Conservation (phyloP, 2,113 vertebrate genomes). For the Mustelus asterias region DNA sequence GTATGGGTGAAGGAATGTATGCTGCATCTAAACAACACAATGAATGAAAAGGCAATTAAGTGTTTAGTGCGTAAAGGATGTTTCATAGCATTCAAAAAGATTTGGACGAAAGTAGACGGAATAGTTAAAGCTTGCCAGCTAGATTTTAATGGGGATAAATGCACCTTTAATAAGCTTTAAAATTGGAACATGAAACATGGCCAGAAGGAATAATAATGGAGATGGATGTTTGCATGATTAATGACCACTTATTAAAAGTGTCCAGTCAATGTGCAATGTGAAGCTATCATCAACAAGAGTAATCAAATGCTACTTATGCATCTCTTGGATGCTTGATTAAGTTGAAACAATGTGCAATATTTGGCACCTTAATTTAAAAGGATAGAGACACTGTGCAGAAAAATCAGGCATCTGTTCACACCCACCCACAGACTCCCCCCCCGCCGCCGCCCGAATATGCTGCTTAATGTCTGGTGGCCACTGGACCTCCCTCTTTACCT, state of each 20-base stretch:
- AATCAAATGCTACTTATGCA: background rate
- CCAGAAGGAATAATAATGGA: background rate
- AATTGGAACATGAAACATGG: background rate
- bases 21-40: background rate
- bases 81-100: background rate
- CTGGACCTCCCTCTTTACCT: too few species aligned
- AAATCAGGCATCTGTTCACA: background rate
- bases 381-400: background rate
- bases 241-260: background rate
- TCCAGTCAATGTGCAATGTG: background rate
- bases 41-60: background rate
- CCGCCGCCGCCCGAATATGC: too few species aligned
- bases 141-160: background rate
- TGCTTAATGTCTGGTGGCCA: too few species aligned
- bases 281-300: background rate
- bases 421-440: too few species aligned
- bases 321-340: background rate
- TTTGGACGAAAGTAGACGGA: background rate
- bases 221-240: background rate
- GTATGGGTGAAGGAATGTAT: background rate
- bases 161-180: background rate
- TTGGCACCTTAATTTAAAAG: background rate
- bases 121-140: background rate
- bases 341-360: background rate
- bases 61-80: background rate